Base-by-base conservation (phyloP, 2,113 vertebrate genomes). In the Vulpes ferrilata region DNA sequence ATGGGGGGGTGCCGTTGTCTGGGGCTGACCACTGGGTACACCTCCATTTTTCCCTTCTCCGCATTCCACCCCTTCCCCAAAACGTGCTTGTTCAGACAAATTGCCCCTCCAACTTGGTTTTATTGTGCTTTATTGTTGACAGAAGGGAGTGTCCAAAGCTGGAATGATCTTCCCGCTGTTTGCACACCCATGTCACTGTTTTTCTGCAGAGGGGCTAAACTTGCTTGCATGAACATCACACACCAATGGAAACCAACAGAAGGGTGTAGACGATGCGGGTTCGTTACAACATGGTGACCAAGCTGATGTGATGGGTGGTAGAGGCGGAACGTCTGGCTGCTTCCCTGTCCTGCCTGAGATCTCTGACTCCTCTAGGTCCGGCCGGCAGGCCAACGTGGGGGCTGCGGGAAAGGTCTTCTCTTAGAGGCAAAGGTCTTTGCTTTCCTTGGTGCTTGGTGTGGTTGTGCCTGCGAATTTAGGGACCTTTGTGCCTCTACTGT, bases 111-210 rank as follows among this genome's bases (percentile, higher is more conserved):
- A 62, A 35, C 25, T 88, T 84, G 60, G 30, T 81, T 96, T 93
- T 80, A 71, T 86, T 51, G n/a, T 93, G 94, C 90, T 89, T 43
- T 43, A 7, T 43, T 93, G 96, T 91, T 96, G 96, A 92, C 81
- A 95, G 55, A 81, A 65, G 82, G 1, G 0, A 13, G 4, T 38
- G 15, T 83, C 48, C 3, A 35, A 97, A 97, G 60, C 7, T 19
- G 67, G 2, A 23, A 60, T 88, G 12, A 62, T 80, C 57, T 84
- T 87, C 90, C 9, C 71, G 6, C 48, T 83, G 15, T 91, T 79
- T 80, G 64, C 76, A 81, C 22, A 11, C 74, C 51, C 38, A 6
- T 62, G 13, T 43, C 53, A 30, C 48, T 69, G 53, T 80, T 84
- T 62, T 78, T 93, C 81, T 92, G 22, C 38, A 88, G 62, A 59